Evolutionary conservation across 2,113 vertebrate species (phyloP).

Genomic region (Chascanopsetta lugubris): DNA sequence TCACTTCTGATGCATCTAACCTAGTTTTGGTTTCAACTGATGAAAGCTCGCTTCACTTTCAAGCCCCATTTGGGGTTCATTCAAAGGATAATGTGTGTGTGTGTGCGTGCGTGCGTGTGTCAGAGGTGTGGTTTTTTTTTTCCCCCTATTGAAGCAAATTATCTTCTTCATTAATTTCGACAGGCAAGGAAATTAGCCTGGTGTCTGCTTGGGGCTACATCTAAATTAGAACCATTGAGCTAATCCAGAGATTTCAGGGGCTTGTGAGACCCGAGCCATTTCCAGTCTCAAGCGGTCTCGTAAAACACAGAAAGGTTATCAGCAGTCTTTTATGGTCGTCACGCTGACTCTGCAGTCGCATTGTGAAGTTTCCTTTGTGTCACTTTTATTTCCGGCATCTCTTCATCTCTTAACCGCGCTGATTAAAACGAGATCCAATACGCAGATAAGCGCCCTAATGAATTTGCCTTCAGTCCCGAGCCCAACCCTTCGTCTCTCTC

Average conservation of each 20-base stretch:
- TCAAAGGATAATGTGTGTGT: constrained; percentile 52
- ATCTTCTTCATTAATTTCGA: constrained; percentile 79
- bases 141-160: constrained; percentile 65
- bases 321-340: constrained; percentile 30
- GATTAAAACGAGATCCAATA: not conserved
- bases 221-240: constrained; percentile 67
- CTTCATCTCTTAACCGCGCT: not conserved
- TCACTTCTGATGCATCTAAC: constrained; percentile 49
- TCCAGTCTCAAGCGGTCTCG: constrained; percentile 39
- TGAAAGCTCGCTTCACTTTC: constrained; percentile 43
- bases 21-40: constrained; percentile 59
- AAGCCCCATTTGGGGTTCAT: constrained; percentile 62
- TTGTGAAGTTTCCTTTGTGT: constrained; percentile 11
- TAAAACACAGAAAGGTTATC: constrained; percentile 51
- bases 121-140: constrained; percentile 1
- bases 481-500: not conserved
- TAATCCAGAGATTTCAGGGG: constrained; percentile 71
- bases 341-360: not conserved
- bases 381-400: constrained; percentile 15
- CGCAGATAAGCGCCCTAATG: not conserved
- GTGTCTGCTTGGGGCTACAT: constrained; percentile 67
- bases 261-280: constrained; percentile 46
- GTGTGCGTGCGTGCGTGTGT: not conserved
- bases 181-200: constrained; percentile 69
- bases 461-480: not conserved